phyloP scores from a whole-genome alignment of 2,888 invertebrate genomes.

The Drosophila nr. fundita region DNA sequence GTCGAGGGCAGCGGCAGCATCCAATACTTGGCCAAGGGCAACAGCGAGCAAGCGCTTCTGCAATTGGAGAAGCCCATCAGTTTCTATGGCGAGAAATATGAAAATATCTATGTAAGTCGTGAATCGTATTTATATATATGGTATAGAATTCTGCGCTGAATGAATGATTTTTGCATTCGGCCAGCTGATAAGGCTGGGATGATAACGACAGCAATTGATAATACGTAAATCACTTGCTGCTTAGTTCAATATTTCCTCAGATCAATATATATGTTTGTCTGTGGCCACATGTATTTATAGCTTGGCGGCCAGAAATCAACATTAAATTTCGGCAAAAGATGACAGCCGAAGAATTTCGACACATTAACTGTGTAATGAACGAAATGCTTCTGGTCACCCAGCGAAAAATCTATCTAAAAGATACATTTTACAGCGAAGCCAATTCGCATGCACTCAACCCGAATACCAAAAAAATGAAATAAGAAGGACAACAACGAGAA shows the following conservation, averaged over 20 bases:
- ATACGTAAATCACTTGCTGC: slow-evolving; percentile 41
- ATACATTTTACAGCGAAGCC: slow-evolving; percentile 31
- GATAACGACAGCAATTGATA: slow-evolving; percentile 34
- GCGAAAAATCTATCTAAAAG: slow-evolving; percentile 9
- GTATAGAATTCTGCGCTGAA: slow-evolving; percentile 52
- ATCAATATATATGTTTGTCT: not conserved
- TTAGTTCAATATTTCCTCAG: slow-evolving; percentile 29
- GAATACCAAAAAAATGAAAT: slow-evolving; percentile 35
- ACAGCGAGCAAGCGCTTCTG: slow-evolving; percentile 81
- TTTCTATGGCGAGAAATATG: slow-evolving; percentile 92
- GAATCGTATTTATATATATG: not conserved
- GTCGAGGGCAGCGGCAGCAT: slow-evolving; percentile 63
- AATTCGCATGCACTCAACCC: slow-evolving; percentile 62
- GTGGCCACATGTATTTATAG: slow-evolving; percentile 61
- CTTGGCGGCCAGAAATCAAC: slow-evolving; percentile 33
- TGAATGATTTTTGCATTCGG: slow-evolving; percentile 54
- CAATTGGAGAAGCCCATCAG: slow-evolving; percentile 87
- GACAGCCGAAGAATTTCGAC: slow-evolving; percentile 50
- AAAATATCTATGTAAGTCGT: slow-evolving; percentile 92
- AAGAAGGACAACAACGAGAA: not conserved
- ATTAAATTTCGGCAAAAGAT: slow-evolving; percentile 71
- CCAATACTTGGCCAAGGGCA: slow-evolving; percentile 78
- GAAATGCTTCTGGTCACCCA: slow-evolving; percentile 21
- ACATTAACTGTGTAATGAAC: slow-evolving; percentile 40
- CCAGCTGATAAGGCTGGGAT: slow-evolving; percentile 33